A percentile compares a stretch with the other conserved stretches of the same genome.
Conservation (phyloP, 2,888 invertebrate genomes). For the Chrysomela aeneicollis region DNA sequence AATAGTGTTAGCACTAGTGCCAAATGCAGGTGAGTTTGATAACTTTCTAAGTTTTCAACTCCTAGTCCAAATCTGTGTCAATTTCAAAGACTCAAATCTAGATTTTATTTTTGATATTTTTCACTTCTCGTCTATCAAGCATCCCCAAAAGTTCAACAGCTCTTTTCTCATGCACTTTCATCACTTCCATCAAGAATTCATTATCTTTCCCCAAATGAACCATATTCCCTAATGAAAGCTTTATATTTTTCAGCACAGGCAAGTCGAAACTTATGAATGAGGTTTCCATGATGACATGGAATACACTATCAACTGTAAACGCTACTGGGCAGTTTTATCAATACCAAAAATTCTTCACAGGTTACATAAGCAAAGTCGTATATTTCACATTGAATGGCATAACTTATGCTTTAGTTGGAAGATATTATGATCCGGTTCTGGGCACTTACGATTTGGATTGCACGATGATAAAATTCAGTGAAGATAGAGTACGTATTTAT, state of each 20-base stretch:
- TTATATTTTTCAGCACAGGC: constrained; percentile 40
- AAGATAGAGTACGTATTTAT: constrained; percentile 46
- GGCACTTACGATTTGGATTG: constrained; percentile 52
- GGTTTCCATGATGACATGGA: constrained; percentile 51
- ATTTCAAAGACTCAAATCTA: too few relatives aligned
- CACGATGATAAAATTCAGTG: constrained; percentile 48
- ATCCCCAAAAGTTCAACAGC: too few relatives aligned
- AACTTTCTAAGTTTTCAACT: too few relatives aligned
- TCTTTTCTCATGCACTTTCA: too few relatives aligned
- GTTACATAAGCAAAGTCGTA: constrained; percentile 55
- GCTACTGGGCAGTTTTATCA: constrained; percentile 41
- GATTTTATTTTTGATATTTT: too few relatives aligned
- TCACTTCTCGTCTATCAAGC: too few relatives aligned
- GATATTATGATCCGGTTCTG: constrained; percentile 51
- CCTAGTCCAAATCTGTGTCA: too few relatives aligned
- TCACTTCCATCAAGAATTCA: too few relatives aligned
- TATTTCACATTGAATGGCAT: constrained; percentile 51
- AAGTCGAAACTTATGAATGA: constrained; percentile 45
- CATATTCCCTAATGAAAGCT: too few relatives aligned
- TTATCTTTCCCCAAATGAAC: too few relatives aligned
- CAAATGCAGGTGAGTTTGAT: constrained; percentile 51
- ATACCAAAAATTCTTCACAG: constrained; percentile 44
- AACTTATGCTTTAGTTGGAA: constrained; percentile 52
- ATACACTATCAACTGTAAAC: constrained; percentile 39
- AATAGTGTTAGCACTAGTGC: constrained; percentile 52